A percentile compares a stretch with the other conserved stretches of the same genome.
These are phyloP conservation scores for Chaunax sp. DNA, from an alignment of 2,797 vertebrate genomes.

Conservation along the genomic window DNA sequence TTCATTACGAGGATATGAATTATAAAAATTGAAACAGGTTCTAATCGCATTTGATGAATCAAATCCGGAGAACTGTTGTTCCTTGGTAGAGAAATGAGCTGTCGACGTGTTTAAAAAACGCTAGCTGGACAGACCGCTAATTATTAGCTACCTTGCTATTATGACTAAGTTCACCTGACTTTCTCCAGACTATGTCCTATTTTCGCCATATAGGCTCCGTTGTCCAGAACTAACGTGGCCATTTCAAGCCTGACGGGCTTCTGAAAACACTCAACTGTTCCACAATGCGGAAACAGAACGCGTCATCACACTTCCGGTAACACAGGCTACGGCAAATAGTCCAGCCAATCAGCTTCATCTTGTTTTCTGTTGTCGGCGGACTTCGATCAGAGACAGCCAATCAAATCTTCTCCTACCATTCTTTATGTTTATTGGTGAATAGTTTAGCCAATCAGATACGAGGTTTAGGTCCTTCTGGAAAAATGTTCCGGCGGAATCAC, in stretches of 20 bases:
- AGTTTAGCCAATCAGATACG: slow-evolving; percentile 38
- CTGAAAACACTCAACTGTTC: background rate
- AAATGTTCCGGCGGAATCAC: slow-evolving; percentile 35
- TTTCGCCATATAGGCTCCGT: slow-evolving; percentile 94
- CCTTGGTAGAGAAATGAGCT: too few species aligned
- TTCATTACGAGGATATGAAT: too few species aligned
- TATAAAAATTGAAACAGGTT: too few species aligned
- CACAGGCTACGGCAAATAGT: fast-evolving
- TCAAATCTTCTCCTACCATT: fast-evolving
- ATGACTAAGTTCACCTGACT: slow-evolving; percentile 85
- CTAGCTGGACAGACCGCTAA: too few species aligned
- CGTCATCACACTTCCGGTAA: background rate
- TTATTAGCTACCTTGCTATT: slow-evolving; percentile 4
- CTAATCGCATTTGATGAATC: too few species aligned
- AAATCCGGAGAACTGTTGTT: too few species aligned
- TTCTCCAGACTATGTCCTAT: slow-evolving; percentile 92
- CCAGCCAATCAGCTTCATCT: slow-evolving; percentile 9
- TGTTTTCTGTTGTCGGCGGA: fast-evolving
- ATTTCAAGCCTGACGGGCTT: slow-evolving; percentile 70
- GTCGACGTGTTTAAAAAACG: too few species aligned
- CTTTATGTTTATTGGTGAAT: background rate
- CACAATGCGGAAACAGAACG: background rate
- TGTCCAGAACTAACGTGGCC: slow-evolving; percentile 94
- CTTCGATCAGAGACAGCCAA: background rate
- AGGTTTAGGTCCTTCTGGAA: background rate